Base-by-base conservation (phyloP, 2,113 vertebrate genomes). In the Perca schrenkii region DNA sequence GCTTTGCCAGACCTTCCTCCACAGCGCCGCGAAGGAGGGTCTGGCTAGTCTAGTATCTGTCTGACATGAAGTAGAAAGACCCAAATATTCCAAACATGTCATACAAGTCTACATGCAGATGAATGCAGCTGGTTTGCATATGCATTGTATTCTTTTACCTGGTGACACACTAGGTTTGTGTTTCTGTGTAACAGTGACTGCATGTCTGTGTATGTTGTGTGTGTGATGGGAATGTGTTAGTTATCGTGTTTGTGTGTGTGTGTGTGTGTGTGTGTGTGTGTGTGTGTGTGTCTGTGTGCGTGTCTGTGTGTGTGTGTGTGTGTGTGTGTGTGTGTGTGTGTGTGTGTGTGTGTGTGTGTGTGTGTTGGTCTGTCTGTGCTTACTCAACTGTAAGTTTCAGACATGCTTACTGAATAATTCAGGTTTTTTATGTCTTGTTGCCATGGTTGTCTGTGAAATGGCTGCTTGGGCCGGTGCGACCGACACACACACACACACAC, bases 301-400 rank as follows among this genome's bases (percentile, higher is more conserved):
- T n/a, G n/a, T n/a, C n/a, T 68, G 70, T 72, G 66, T 62, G 1
- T 28, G 65, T 19, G 54, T 31, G 66, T 72, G 77, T 53, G 61
- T 63, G n/a, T n/a, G n/a, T n/a, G n/a, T n/a, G n/a, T n/a, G n/a
- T n/a, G n/a, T 60, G 50, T 43, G 52, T 60, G 15, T 1, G 15
- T 79, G 67, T 69, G 31, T 61, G 43, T 73, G 60, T 68, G 70
- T 72, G 66, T 62, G 1, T 28, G 65, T 19, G 54, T 31, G 66
- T 72, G 77, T 53, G 61, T 63, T 50, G 70, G 70, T 60, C 52
- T 74, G 82, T 85, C 77, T 90, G 87, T 82, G 90, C 77, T 92
- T 89, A 92, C 75, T 93, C 85, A 74, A 90, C 89, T 91, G 91
- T 89, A 94, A 93, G 78, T 91, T 91, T 93, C 93, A 95, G 93